Conservation (phyloP, 2,888 invertebrate genomes). For the Tiliacea aurago region DNA sequence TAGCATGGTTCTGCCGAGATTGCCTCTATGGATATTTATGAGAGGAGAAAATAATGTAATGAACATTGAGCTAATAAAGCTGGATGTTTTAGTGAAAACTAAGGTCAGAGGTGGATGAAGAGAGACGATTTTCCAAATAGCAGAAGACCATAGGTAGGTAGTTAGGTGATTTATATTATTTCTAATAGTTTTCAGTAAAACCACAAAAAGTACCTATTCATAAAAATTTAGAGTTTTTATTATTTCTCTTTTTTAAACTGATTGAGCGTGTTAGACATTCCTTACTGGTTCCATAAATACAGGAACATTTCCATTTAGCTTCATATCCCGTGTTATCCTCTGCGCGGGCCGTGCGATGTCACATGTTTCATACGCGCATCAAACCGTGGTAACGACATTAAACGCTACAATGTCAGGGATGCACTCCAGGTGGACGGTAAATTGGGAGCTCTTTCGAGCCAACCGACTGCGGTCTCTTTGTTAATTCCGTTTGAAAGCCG, state of each 20-base stretch:
- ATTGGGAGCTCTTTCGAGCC: conserved; percentile 73
- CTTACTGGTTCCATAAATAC: not conserved
- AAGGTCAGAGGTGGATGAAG: not conserved
- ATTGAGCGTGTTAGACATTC: too few relatives aligned
- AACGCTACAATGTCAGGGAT: conserved; percentile 71
- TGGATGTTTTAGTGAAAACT: conserved; percentile 6
- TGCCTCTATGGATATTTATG: conserved; percentile 64
- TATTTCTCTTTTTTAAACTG: not conserved
- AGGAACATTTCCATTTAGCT: not conserved
- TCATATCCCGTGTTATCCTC: conserved; percentile 2
- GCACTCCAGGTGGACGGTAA: conserved; percentile 71
- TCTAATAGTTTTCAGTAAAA: not conserved
- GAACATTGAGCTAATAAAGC: conserved; percentile 26
- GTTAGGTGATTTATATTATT: not conserved
- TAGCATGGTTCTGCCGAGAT: conserved; percentile 62
- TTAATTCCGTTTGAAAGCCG: conserved; percentile 56
- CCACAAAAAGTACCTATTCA: not conserved
- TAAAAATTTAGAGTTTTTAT: not conserved
- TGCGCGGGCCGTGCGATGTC: conserved; percentile 15
- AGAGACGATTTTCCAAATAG: not conserved
- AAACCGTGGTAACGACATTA: conserved; percentile 74
- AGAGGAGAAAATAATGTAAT: conserved; percentile 51
- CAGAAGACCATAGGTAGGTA: too few relatives aligned
- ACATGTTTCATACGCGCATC: conserved; percentile 67
- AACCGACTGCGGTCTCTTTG: conserved; percentile 61